These are phyloP conservation scores for Rambutsinella grinnellia DNA, from an alignment of 2,888 invertebrate species.

Conservation along the genomic window DNA sequence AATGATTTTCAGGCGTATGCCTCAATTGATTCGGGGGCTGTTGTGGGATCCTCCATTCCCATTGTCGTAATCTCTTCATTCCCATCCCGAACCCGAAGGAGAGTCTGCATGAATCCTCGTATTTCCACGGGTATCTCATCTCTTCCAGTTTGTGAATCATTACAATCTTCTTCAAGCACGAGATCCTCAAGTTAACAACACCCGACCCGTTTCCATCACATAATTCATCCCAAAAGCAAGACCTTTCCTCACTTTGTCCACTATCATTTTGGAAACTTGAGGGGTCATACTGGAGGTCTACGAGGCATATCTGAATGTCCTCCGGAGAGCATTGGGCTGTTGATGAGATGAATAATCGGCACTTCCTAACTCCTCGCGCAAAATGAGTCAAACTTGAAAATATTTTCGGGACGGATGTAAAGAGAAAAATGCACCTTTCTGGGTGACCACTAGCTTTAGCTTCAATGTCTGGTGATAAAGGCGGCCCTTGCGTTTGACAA, in stretches of 20 bases:
- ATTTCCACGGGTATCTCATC: constrained; percentile 40
- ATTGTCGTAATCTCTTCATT: constrained; percentile 29
- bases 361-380: constrained; percentile 14
- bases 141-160: constrained; percentile 37
- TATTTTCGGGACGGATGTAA: constrained; percentile 26
- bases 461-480: background rate
- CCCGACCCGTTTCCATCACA: background rate
- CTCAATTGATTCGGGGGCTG: no score
- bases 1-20: no score
- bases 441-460: background rate
- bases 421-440: constrained; percentile 27
- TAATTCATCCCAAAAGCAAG: constrained; percentile 38
- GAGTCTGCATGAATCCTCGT: constrained; percentile 4
- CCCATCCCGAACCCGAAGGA: constrained; percentile 37
- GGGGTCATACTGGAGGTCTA: constrained; percentile 27
- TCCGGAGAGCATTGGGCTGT: constrained; percentile 4
- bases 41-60: no score
- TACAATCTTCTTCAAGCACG: constrained; percentile 31
- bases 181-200: background rate
- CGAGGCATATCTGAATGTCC: constrained; percentile 29
- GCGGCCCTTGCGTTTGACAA: background rate
- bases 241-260: background rate
- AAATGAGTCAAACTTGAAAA: constrained; percentile 27
- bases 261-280: background rate
- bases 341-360: background rate